Conservation (phyloP, 2,888 invertebrate species). For the Amblyjoppa proteus region DNA sequence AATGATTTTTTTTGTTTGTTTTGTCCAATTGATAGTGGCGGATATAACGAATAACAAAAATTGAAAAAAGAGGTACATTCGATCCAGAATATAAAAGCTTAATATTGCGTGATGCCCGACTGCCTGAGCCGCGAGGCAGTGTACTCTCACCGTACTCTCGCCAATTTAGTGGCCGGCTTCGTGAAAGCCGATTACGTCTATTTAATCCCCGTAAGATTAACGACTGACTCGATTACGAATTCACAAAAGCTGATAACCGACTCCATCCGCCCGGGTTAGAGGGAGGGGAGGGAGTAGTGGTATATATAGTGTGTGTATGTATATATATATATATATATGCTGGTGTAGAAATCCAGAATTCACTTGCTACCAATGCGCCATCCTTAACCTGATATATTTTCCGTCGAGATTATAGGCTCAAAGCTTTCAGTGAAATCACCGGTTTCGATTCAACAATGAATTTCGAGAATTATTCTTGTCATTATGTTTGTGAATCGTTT, state of each 20-base stretch:
- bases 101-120: constrained; percentile 33
- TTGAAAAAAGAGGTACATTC: constrained; percentile 6
- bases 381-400: constrained; percentile 49
- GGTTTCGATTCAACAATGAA: constrained; percentile 38
- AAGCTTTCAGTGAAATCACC: constrained; percentile 39
- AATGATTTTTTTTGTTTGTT: background rate
- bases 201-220: constrained; percentile 72
- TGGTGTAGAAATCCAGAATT: constrained; percentile 54
- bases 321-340: background rate
- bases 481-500: constrained; percentile 34
- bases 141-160: constrained; percentile 45
- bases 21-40: background rate
- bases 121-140: constrained; percentile 26
- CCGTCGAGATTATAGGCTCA: constrained; percentile 43
- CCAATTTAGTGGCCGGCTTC: constrained; percentile 68
- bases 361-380: constrained; percentile 47
- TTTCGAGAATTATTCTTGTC: constrained; percentile 45
- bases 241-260: constrained; percentile 71
- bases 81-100: constrained; percentile 38
- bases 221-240: constrained; percentile 71
- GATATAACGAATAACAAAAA: constrained; percentile 5
- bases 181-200: constrained; percentile 72
- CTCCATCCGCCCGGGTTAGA: constrained; percentile 13
- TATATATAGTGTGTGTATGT: background rate
- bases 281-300: background rate